Evolutionary conservation across 2,113 vertebrate species (phyloP).

Genomic region (Damaliscus lunatus): DNA sequence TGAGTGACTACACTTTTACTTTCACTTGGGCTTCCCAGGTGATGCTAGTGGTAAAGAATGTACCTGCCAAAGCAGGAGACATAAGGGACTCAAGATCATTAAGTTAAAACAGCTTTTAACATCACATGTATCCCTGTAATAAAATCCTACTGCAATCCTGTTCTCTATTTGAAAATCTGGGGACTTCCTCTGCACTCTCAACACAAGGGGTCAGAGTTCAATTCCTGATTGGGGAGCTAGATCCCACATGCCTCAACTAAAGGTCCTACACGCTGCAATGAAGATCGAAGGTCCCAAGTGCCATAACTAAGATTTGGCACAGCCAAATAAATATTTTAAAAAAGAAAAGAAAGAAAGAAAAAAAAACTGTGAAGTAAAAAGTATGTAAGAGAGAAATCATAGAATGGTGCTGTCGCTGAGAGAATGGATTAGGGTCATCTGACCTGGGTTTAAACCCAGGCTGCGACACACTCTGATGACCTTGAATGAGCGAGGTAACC

Average conservation of each 20-base stretch:
- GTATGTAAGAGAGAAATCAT: not conserved
- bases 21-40: not conserved
- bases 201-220: not conserved
- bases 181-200: not conserved
- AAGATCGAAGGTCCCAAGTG: not conserved
- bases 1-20: not conserved
- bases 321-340: not conserved
- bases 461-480: not conserved
- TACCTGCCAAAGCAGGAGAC: not conserved
- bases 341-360: not conserved
- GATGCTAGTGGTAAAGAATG: not conserved
- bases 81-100: not conserved
- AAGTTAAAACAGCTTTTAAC: not conserved
- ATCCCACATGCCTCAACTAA: not conserved
- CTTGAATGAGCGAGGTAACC: not conserved
- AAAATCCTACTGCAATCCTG: not conserved
- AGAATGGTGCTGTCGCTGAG: fast-evolving
- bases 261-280: not conserved
- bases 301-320: not conserved
- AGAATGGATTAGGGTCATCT: not conserved
- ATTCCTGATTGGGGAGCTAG: not conserved
- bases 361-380: fast-evolving
- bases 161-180: not conserved
- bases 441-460: not conserved
- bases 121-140: not conserved